Conservation (phyloP, 2,113 vertebrate genomes). For the Forbesichthys agassizii region DNA sequence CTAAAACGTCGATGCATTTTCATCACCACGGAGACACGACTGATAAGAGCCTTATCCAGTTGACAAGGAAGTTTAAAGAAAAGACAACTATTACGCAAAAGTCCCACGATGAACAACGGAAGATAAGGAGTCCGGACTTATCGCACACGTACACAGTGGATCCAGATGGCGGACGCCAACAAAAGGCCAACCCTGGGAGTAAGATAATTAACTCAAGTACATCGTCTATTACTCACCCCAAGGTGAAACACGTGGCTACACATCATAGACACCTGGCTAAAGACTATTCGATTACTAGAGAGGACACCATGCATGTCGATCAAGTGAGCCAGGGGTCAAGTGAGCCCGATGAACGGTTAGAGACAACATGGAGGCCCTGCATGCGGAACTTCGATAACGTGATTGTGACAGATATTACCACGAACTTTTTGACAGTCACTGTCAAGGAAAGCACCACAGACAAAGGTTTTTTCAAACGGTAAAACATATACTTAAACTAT, state of each 20-base stretch:
- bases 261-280: constrained; percentile 5
- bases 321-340: constrained; percentile 65
- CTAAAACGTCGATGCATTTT: constrained; percentile 34
- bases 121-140: constrained; percentile 16
- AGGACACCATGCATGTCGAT: constrained; percentile 57
- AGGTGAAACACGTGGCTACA: constrained; percentile 63
- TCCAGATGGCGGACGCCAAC: constrained; percentile 11
- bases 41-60: constrained; percentile 82
- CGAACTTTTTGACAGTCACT: constrained; percentile 96
- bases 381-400: constrained; percentile 90
- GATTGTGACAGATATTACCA: constrained; percentile 94
- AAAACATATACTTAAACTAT: constrained; percentile 81
- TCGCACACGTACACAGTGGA: constrained; percentile 38
- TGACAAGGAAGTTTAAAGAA: constrained; percentile 84
- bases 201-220: constrained; percentile 70
- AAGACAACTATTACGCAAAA: constrained; percentile 73
- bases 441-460: constrained; percentile 97
- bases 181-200: constrained; percentile 17
- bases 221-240: constrained; percentile 67
- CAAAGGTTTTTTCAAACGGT: constrained; percentile 92
- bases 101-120: constrained; percentile 36
- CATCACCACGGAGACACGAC: constrained; percentile 56
- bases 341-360: constrained; percentile 76
- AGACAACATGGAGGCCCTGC: constrained; percentile 86
- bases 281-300: constrained; percentile 10